Base-by-base conservation (phyloP, 2,888 invertebrate species). In the Orthosia cruda region DNA sequence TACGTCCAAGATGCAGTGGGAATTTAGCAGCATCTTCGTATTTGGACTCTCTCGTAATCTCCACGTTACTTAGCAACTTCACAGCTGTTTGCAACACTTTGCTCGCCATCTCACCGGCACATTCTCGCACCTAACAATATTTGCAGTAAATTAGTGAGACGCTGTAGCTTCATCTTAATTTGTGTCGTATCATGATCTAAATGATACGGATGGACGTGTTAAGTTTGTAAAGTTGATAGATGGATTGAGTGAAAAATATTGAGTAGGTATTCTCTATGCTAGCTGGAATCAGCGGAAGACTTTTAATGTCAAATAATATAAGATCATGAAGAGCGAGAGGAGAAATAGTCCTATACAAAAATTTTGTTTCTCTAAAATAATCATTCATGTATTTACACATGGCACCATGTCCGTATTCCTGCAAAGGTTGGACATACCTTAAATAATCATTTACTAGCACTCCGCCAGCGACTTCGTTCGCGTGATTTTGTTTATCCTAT, bases 91-190 rank as follows among this genome's bases (percentile, higher is more conserved):
- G 89, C 40, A 96, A 81, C 15, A 95, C 91, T 81, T 93, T 94
- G 2, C 84, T 86, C 2, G 96, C 95, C 70, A 92, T 92, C 63
- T 90, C 84, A 2, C 94, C 94, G 11, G 92, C 89, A 84, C 96
- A 96, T 85, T 96, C 96, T 70, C 93, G 90, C 45, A 96, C 90
- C 96, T 96, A 84, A 74, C 81, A 83, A 74, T 13, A 75, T 72
- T 71, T 62, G 18, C 26, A 79, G 47, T 54, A 77, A 73, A 71
- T 80, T 64, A 71, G 62, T 55, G 23, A 57, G 49, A 49, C 26
- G 50, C 16, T 62, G 15, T 73, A 54, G 65, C 63, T 74, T 76
- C n/a, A 45, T 77, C 83, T 78, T 63, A 47, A 61, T 52, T 62
- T 54, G 57, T 74, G 49, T 77, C 74, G 47, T 45, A 64, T 61